Percentiles rank a stretch among this genome's conserved stretches.
phyloP scores from a whole-genome alignment of 2,113 vertebrate genomes.

The Myotis lucifugus region DNA sequence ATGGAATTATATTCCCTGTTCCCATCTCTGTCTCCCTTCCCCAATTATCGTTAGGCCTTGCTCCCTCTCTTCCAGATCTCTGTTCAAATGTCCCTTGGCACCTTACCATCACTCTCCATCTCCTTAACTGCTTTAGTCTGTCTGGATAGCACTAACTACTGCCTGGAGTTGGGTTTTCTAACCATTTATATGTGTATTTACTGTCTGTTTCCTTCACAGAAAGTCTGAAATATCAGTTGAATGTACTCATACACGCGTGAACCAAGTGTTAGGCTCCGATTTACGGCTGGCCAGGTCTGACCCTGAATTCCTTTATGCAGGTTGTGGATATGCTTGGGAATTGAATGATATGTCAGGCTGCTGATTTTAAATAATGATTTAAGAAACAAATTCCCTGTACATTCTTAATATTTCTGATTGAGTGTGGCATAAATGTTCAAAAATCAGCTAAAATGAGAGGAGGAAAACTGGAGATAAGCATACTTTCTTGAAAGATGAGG shows the following conservation, averaged over 20 bases:
- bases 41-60: accelerated
- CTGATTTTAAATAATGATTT: background rate
- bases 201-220: background rate
- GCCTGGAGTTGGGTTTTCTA: background rate
- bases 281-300: background rate
- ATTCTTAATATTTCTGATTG: background rate
- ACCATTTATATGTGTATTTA: background rate
- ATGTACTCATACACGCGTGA: accelerated
- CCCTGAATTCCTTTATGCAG: background rate
- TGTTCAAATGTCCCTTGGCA: background rate
- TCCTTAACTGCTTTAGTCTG: background rate
- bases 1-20: background rate
- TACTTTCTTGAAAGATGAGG: background rate
- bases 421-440: background rate
- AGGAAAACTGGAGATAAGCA: background rate
- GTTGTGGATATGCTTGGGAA: background rate
- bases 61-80: background rate
- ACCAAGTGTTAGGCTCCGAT: background rate
- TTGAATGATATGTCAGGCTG: background rate
- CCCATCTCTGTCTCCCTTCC: accelerated
- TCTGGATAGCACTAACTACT: background rate
- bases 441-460: background rate
- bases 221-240: background rate
- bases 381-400: background rate
- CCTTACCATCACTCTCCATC: background rate